Base-by-base conservation (phyloP, 2,797 vertebrate genomes). In the Coregonus sp. region DNA sequence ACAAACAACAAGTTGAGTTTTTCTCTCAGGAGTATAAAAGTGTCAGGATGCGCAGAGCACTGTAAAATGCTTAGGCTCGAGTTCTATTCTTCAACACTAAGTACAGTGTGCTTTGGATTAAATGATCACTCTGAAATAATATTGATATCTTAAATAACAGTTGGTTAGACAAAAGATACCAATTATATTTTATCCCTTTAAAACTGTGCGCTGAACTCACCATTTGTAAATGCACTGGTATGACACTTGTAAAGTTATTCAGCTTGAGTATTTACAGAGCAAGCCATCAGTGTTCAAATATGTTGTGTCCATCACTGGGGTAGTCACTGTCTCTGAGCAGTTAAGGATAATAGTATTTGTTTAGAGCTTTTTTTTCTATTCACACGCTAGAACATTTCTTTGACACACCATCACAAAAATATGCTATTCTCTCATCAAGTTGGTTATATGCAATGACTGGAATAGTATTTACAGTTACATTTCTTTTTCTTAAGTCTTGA, bases 371-470 rank as follows among this genome's bases (percentile, higher is more conserved):
- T 70, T 77, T 5, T 47, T 76, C 90, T 92, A 92, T 93, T 92
- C 93, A 92, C 94, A 94, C 89, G 86, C 94, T 94, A 95, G 92
- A 94, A 95, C 96, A 95, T 88, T 96, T 92, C 73, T 90, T 94
- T 93, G 93, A 96, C 94, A 94, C 95, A 95, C 88, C 96, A 91
- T 96, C 96, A 97, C 96, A 99, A 98, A 99, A 97, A 98, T 98
- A 99, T 93, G 95, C 94, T 95, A 94, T 92, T 91, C 92, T 95
- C 93, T 96, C 95, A 95, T 95, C 95, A 93, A 96, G 96, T 96
- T 94, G 95, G 92, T 97, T 96, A 95, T 47, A 47, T 95, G 96
- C 94, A 96, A 94, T 97, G 96, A 97, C 96, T 96, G 95, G 96
- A 97, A 97, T 96, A 91, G 94, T 98, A 98, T 99, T 96, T 98